phyloP scores from a whole-genome alignment of 2,797 vertebrate species.

The Betta splendens region DNA sequence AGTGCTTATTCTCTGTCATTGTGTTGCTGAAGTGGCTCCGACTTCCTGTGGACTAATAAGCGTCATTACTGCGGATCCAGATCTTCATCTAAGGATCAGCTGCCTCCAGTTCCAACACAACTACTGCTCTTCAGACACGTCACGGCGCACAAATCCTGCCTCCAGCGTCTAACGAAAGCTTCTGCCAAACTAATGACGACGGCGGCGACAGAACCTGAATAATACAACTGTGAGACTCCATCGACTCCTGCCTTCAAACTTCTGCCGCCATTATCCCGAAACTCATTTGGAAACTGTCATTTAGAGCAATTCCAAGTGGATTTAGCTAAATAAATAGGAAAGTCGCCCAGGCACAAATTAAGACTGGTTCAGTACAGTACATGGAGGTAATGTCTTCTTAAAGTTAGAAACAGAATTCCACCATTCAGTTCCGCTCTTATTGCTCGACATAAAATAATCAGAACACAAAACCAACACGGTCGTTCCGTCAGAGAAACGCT shows the following conservation, averaged over 20 bases:
- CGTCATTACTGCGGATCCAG: slow-evolving; percentile 41
- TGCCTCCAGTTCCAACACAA: slow-evolving; percentile 29
- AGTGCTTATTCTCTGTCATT: neutral
- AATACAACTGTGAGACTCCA: slow-evolving; percentile 44
- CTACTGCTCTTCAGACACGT: slow-evolving; percentile 16
- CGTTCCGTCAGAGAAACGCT: slow-evolving; percentile 22
- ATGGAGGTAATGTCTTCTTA: slow-evolving; percentile 9
- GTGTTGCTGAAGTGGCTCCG: no score
- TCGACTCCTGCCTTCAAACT: slow-evolving; percentile 37
- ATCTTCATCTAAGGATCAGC: slow-evolving; percentile 23
- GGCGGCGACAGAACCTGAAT: slow-evolving; percentile 45
- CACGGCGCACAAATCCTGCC: slow-evolving; percentile 39
- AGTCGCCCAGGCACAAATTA: neutral
- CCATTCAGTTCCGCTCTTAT: slow-evolving; percentile 16
- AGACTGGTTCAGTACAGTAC: slow-evolving; percentile 3
- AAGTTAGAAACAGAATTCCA: slow-evolving; percentile 17
- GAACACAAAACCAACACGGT: slow-evolving; percentile 5
- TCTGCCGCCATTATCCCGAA: slow-evolving; percentile 29
- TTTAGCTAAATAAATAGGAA: slow-evolving; percentile 13
- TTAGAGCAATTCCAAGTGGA: slow-evolving; percentile 30
- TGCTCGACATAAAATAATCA: slow-evolving; percentile 28
- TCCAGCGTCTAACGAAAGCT: slow-evolving; percentile 44
- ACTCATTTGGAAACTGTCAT: slow-evolving; percentile 53
- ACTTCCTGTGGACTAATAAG: no score
- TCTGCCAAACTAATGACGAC: slow-evolving; percentile 47